Conservation (phyloP, 2,888 invertebrate genomes). For the Caenorhabditis becei region DNA sequence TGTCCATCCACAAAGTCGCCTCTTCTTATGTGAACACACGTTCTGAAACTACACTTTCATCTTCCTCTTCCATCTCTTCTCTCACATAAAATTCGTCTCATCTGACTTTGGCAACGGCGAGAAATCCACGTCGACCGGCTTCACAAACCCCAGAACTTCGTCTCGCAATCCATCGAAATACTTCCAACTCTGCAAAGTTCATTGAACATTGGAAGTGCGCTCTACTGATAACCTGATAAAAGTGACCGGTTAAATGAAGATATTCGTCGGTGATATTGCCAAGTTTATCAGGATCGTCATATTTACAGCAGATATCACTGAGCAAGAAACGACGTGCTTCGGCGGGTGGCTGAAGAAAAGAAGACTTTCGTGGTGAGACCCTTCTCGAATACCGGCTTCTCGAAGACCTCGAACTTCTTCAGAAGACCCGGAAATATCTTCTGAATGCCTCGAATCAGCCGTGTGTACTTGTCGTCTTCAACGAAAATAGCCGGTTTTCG, state of each 20-base stretch:
- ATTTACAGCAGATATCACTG: conserved; percentile 37
- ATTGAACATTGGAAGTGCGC: not conserved
- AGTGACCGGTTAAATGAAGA: conserved; percentile 38
- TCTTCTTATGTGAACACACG: conserved; percentile 48
- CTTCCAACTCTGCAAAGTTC: conserved; percentile 38
- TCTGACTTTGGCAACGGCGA: conserved; percentile 26
- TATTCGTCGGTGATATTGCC: conserved; percentile 7
- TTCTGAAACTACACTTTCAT: conserved; percentile 16
- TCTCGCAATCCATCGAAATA: conserved; percentile 27
- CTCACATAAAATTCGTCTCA: conserved; percentile 10
- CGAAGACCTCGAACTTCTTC: conserved; percentile 28
- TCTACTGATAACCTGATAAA: conserved; percentile 42
- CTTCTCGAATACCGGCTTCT: conserved; percentile 9
- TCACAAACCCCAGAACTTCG: conserved; percentile 35
- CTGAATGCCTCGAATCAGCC: conserved; percentile 10
- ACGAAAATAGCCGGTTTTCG: conserved; percentile 44
- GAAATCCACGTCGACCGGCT: conserved; percentile 6
- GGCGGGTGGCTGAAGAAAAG: conserved; percentile 10
- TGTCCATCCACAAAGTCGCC: conserved; percentile 49
- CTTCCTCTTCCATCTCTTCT: not conserved
- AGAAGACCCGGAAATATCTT: conserved; percentile 40
- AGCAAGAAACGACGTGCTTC: conserved; percentile 9
- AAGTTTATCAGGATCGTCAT: conserved; percentile 26
- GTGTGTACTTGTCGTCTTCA: conserved; percentile 26
- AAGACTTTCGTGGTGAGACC: too few species aligned